These are phyloP conservation scores for Ichneumoninae sp. DNA, from an alignment of 2,888 invertebrate species.

Conservation along the genomic window DNA sequence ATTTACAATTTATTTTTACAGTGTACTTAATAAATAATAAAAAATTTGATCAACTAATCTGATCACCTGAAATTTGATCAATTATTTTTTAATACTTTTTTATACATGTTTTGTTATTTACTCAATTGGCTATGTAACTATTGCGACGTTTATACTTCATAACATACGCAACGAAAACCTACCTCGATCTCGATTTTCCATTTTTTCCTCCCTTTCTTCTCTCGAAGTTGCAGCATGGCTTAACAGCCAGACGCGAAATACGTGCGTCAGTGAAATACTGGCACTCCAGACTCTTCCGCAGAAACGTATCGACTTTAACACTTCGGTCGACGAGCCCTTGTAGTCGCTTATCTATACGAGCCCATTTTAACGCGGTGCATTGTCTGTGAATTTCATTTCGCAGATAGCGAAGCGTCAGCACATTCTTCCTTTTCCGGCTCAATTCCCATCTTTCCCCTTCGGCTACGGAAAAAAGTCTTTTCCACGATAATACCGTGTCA, in stretches of 20 bases:
- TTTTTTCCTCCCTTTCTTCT: neutral
- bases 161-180: conserved; percentile 3
- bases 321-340: conserved; percentile 66
- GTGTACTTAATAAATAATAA: neutral
- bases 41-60: neutral
- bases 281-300: conserved; percentile 2
- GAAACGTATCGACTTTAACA: conserved; percentile 38
- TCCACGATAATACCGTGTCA: neutral
- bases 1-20: too few species aligned
- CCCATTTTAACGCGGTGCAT: conserved; percentile 72
- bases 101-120: neutral
- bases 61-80: neutral
- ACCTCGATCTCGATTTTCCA: neutral
- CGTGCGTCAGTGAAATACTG: conserved; percentile 33
- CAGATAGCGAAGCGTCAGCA: conserved; percentile 48
- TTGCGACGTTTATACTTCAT: conserved; percentile 6
- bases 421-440: conserved; percentile 5
- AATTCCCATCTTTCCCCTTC: neutral
- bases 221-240: conserved; percentile 24
- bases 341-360: conserved; percentile 71
- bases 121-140: neutral
- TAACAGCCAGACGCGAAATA: conserved; percentile 15
- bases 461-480: neutral
- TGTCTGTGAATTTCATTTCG: conserved; percentile 74
- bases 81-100: neutral